Evolutionary conservation across 2,113 vertebrate genomes (phyloP).

Genomic region (Irena cyanogastra): DNA sequence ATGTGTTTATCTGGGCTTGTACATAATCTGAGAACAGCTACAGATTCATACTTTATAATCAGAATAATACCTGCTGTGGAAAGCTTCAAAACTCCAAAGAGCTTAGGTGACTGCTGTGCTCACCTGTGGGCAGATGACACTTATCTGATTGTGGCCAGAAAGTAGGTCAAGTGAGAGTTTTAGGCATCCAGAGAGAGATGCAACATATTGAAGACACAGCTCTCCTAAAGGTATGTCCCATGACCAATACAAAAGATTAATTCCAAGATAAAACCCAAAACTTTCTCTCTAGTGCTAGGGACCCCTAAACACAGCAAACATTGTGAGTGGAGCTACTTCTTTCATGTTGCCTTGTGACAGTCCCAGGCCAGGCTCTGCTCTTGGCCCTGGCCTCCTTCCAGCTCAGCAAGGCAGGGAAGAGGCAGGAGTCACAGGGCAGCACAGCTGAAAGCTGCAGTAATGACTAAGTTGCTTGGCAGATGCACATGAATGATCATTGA

Average conservation of each 20-base stretch:
- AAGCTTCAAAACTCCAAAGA: not conserved
- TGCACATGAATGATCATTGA: not conserved
- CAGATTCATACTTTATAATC: not conserved
- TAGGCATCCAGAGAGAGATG: not conserved
- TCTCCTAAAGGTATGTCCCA: not conserved
- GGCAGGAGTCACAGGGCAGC: not conserved
- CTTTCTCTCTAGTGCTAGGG: not conserved
- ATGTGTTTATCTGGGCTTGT: not conserved
- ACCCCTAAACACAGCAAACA: not conserved
- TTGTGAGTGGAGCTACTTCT: not conserved
- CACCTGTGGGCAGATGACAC: not conserved
- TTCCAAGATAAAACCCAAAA: not conserved
- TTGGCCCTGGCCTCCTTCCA: accelerated
- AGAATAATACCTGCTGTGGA: not conserved
- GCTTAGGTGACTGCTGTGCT: not conserved
- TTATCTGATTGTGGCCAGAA: not conserved
- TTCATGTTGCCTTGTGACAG: not conserved
- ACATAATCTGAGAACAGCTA: not conserved
- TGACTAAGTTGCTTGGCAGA: not conserved
- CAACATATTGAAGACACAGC: not conserved
- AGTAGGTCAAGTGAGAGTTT: not conserved
- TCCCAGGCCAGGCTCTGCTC: not conserved
- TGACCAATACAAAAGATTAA: not conserved
- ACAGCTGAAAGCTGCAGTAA: not conserved
- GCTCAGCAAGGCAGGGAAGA: not conserved